These are phyloP conservation scores for Palythoa caribaeorum DNA, from an alignment of 92 coral and sea anemone species.

Conservation along the genomic window DNA sequence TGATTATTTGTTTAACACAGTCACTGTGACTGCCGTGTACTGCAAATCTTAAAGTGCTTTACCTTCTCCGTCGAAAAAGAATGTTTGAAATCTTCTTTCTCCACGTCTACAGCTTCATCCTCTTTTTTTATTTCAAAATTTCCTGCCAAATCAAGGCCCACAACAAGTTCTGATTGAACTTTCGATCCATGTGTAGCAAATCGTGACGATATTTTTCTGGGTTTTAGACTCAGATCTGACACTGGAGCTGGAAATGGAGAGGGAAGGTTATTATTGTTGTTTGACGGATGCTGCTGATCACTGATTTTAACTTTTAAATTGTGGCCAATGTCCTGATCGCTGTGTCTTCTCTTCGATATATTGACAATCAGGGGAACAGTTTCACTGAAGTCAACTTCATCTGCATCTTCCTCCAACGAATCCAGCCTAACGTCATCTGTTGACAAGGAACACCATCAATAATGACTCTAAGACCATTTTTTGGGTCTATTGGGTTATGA, in stretches of 20 bases:
- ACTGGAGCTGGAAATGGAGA: constrained; percentile 16
- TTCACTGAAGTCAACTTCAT: background rate
- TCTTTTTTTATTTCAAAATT: background rate
- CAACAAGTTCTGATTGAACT: constrained; percentile 8
- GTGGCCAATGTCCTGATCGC: background rate
- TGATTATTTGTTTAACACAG: too few relatives aligned
- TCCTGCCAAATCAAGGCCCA: constrained; percentile 12
- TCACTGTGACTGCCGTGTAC: background rate
- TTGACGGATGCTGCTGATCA: background rate
- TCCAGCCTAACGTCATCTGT: constrained; percentile 40
- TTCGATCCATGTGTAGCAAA: constrained; percentile 23
- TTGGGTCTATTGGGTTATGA: too few relatives aligned
- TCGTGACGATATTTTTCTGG: background rate
- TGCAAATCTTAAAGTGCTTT: background rate
- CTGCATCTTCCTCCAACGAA: constrained; percentile 26
- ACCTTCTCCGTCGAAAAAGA: constrained; percentile 24
- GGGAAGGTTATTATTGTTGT: background rate
- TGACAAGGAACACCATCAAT: background rate
- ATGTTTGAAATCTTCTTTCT: background rate
- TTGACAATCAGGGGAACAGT: constrained; percentile 4
- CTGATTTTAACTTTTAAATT: background rate
- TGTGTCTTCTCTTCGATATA: constrained; percentile 20
- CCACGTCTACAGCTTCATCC: background rate
- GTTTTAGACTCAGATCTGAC: constrained; percentile 6
- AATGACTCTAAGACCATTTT: too few relatives aligned